These are phyloP conservation scores for Phaenicophaeus curvirostris DNA, from an alignment of 2,797 vertebrate species.

Conservation along the genomic window DNA sequence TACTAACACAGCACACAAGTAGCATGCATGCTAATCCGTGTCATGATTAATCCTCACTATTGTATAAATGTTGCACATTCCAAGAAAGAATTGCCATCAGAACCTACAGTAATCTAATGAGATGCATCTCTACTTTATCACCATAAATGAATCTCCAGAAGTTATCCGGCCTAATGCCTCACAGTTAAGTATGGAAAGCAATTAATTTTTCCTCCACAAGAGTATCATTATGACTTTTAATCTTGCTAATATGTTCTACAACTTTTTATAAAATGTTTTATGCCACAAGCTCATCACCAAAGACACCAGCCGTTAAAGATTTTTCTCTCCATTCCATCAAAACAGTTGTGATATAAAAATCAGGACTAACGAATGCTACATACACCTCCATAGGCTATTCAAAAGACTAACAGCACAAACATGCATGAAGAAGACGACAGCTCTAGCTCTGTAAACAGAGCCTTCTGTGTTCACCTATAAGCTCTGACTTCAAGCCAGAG, in stretches of 20 bases:
- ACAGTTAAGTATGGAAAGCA: background rate
- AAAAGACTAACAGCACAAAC: background rate
- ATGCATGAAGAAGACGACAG: rapidly evolving
- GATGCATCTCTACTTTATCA: background rate
- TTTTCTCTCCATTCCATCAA: background rate
- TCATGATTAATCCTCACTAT: background rate
- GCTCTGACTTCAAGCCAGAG: background rate
- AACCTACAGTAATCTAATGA: background rate
- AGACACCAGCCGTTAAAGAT: background rate
- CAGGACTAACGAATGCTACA: background rate
- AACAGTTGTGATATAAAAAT: background rate
- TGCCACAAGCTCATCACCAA: background rate
- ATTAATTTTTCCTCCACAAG: background rate
- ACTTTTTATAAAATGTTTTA: background rate
- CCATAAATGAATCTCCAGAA: no score
- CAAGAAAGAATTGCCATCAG: background rate
- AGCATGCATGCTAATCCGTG: background rate
- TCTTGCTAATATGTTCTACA: background rate
- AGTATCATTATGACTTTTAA: background rate
- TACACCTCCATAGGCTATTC: background rate
- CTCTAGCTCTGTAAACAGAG: background rate
- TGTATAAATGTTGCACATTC: background rate
- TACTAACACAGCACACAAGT: background rate
- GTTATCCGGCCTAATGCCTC: background rate
- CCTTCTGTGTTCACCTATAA: background rate